A percentile compares a stretch with the other conserved stretches of the same genome.
Evolutionary conservation across 1,140 invertebrate species (phyloP).

Genomic region (Drosophila melanica): DNA sequence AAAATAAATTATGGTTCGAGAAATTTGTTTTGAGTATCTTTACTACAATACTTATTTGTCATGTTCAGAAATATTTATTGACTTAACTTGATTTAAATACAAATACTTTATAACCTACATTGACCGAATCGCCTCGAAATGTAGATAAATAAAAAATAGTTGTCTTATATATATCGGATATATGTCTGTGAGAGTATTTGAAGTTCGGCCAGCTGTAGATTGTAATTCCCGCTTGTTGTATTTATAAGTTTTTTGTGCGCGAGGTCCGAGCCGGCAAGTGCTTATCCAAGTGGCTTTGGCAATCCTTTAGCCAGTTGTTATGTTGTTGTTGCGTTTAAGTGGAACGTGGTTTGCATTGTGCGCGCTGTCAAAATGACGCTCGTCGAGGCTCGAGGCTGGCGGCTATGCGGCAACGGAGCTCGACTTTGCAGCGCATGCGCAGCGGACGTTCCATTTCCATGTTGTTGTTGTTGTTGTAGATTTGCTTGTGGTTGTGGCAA

Average conservation of each 20-base stretch:
- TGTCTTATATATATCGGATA: no score
- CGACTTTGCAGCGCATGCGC: constrained; percentile 62
- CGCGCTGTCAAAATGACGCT: constrained; percentile 81
- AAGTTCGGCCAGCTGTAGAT: no score
- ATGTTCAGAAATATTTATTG: no score
- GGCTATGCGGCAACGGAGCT: constrained; percentile 26
- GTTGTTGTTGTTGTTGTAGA: constrained; percentile 11
- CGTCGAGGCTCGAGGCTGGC: constrained; percentile 40
- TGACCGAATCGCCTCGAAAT: no score
- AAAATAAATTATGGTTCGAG: no score
- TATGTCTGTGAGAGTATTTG: no score
- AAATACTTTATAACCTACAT: no score
- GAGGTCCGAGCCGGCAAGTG: constrained; percentile 61
- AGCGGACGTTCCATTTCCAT: constrained; percentile 40
- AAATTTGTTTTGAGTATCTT: no score
- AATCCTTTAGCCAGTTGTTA: constrained; percentile 51
- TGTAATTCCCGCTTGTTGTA: constrained; percentile 1
- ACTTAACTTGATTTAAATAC: no score
- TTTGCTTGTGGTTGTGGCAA: constrained; percentile 32
- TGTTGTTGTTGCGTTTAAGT: constrained; percentile 69
- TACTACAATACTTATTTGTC: no score
- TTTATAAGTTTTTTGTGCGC: constrained; percentile 8
- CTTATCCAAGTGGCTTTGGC: constrained; percentile 77
- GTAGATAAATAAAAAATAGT: no score
- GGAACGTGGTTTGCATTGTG: constrained; percentile 82